Base-by-base conservation (phyloP, 2,888 invertebrate species). In the Stenolophus ochropezus region DNA sequence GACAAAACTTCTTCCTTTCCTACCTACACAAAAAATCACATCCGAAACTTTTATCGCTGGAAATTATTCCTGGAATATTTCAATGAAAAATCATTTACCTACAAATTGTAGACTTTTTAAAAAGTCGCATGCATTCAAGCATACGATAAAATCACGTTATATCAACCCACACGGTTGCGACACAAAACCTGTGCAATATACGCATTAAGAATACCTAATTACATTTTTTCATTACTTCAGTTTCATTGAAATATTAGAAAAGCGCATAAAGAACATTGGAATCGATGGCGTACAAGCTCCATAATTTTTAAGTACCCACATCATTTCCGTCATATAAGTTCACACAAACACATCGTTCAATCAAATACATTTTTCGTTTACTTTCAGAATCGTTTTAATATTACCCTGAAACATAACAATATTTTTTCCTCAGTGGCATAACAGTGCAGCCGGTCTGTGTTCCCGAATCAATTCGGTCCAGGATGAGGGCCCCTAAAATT, bases 1-100 rank as follows among this genome's bases (percentile, higher is more conserved):
- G 73, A 51, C 49, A 73, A 14, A 51, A 73, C 20, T 51, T 21
- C 25, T 20, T 1, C 27, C 76, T 27, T 27, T 58, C 76, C 23
- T 14, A 56, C 6, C n/a, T 4, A 4, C 58, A 78, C 51, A 77
- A 76, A 27, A 78, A 65, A 51, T 49, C 42, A 71, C 65, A 80
- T 65, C 27, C 33, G 33, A 42, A 42, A 42, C 33, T 42, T 42
- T 8, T 42, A 42, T 42, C 33, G 33, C 33, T 42, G 33, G 33
- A 42, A 42, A 42, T 42, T 42, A 42, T 42, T 42, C 33, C 33
- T 42, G 33, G 33, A 42, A 42, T 42, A 42, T 42, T 42, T 42
- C 33, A 42, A 42, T 42, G 33, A 42, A 42, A 33, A 42, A 42
- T 42, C 33, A 42, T 42, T 42, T 42, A 42, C 33, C 33, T 42